These are phyloP conservation scores for Pterocles burchelli DNA, from an alignment of 2,113 vertebrate species.

Conservation along the genomic window DNA sequence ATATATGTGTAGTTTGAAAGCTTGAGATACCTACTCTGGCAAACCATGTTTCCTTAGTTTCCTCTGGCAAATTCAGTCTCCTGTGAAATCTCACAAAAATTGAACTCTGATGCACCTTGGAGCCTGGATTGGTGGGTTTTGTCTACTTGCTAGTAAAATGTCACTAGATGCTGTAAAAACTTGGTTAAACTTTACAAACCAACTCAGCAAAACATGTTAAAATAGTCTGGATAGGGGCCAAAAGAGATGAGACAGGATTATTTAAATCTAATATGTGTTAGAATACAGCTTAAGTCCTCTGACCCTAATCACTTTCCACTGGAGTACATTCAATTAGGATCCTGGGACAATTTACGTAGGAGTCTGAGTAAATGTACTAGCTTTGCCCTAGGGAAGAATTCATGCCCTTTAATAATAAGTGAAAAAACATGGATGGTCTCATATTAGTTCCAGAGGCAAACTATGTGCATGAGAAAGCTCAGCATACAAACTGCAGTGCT, in stretches of 20 bases:
- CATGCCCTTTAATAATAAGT: neutral
- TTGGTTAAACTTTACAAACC: slow-evolving; percentile 8
- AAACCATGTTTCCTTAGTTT: neutral
- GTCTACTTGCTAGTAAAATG: neutral
- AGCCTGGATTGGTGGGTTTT: neutral
- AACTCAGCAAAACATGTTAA: slow-evolving; percentile 34
- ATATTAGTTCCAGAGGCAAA: neutral
- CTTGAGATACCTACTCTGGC: neutral
- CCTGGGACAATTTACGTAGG: slow-evolving; percentile 32
- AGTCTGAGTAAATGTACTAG: neutral
- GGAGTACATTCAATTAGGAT: slow-evolving; percentile 51
- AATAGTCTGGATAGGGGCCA: slow-evolving; percentile 47
- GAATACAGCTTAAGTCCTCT: slow-evolving; percentile 64
- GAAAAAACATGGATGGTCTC: neutral
- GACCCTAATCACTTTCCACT: slow-evolving; percentile 58
- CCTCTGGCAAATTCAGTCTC: neutral
- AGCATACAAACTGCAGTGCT: neutral
- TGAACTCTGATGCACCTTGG: neutral
- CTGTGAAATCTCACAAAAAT: neutral
- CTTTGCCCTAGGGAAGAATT: neutral
- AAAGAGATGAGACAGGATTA: slow-evolving; percentile 68
- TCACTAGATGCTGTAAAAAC: slow-evolving; percentile 3
- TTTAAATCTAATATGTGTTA: slow-evolving; percentile 69
- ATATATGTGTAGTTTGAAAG: neutral
- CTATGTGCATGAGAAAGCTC: neutral